Conservation (phyloP, 2,888 invertebrate genomes). For the Ophion ventricosus region DNA sequence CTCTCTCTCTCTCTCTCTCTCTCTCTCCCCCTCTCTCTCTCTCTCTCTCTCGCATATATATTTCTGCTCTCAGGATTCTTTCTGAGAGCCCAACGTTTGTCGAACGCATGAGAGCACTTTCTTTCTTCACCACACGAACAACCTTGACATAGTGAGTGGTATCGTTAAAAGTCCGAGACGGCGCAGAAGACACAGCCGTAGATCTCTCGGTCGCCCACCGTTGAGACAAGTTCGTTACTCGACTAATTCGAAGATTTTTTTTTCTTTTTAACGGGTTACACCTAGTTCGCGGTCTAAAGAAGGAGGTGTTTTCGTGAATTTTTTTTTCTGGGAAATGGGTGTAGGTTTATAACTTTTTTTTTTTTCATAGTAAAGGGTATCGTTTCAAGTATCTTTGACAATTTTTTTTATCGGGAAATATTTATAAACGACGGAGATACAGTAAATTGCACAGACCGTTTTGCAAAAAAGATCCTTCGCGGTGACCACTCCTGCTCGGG, state of each 20-base stretch:
- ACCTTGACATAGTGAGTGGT: conserved; percentile 71
- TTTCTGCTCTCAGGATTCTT: conserved; percentile 18
- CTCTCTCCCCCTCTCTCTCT: background rate
- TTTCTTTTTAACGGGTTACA: no score
- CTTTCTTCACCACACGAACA: conserved; percentile 64
- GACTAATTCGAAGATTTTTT: background rate
- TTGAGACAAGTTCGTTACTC: conserved; percentile 4
- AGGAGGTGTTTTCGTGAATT: no score
- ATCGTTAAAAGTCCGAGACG: conserved; percentile 58
- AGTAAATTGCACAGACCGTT: no score
- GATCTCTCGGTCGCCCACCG: conserved; percentile 23
- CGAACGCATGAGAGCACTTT: conserved; percentile 68
- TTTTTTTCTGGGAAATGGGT: no score
- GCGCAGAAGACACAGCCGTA: conserved; percentile 1
- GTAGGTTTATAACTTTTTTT: no score
- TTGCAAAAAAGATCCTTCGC: no score
- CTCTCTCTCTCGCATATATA: background rate
- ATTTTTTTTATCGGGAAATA: no score
- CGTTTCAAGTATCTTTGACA: no score
- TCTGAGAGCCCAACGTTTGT: conserved; percentile 18
- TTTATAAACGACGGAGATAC: no score
- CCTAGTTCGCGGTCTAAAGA: no score
- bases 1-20: conserved; percentile 11
- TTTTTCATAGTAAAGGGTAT: no score
- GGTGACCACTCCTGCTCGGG: no score